A percentile compares a stretch with the other conserved stretches of the same genome.
These are phyloP conservation scores for Noctuana brunneofusca DNA, from an alignment of 2,888 invertebrate species.

Conservation along the genomic window DNA sequence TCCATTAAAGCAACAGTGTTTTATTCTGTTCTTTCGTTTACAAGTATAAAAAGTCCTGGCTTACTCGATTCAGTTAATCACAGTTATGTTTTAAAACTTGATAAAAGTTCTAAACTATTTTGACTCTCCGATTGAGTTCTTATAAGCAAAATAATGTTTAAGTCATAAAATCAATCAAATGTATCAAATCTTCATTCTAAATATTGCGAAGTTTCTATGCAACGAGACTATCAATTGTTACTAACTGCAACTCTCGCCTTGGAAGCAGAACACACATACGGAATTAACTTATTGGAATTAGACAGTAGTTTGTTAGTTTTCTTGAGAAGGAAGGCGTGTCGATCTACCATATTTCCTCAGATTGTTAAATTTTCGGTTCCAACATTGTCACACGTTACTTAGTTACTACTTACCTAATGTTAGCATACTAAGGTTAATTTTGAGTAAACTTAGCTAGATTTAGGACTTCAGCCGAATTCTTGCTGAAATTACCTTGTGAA, in stretches of 20 bases:
- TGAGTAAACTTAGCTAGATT: not conserved
- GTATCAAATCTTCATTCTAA: not conserved
- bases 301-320: slow-evolving; percentile 3
- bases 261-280: not conserved
- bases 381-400: not conserved
- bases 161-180: not conserved
- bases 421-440: not conserved
- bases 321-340: slow-evolving; percentile 1
- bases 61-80: not conserved
- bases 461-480: slow-evolving; percentile 4
- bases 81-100: not conserved
- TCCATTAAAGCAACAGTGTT: not conserved
- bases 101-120: not conserved
- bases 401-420: not conserved
- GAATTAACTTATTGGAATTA: slow-evolving; percentile 8
- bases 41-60: not conserved
- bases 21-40: not conserved
- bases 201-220: not conserved
- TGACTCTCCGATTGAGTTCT: no score
- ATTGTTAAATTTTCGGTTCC: not conserved
- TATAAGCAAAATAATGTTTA: not conserved
- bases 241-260: slow-evolving; percentile 3
- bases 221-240: not conserved
- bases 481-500: slow-evolving; percentile 24
- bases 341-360: not conserved